Evolutionary conservation across 2,113 vertebrate species (phyloP).

Genomic region (Hystrix brachyura): DNA sequence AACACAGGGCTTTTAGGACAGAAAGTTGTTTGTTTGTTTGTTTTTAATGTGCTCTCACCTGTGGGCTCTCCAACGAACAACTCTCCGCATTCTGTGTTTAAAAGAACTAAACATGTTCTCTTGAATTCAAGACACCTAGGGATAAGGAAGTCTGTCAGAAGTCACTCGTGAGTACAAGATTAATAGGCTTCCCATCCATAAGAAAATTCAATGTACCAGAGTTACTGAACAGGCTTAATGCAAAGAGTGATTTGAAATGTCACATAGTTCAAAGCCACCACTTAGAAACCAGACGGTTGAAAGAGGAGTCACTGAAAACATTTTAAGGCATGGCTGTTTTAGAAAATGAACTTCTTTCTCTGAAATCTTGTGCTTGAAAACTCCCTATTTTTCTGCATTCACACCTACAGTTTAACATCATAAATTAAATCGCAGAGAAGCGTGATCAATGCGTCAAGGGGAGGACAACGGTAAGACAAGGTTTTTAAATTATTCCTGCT

Average conservation of each 20-base stretch:
- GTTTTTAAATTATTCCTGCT: neutral
- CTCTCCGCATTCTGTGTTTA: neutral
- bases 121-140: neutral
- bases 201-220: neutral
- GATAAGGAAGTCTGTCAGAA: neutral
- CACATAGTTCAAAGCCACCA: neutral
- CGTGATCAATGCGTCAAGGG: neutral
- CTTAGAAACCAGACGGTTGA: neutral
- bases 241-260: neutral
- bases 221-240: neutral
- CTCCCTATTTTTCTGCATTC: neutral
- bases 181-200: neutral
- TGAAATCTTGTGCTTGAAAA: neutral
- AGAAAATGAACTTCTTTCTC: neutral
- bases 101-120: neutral
- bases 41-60: neutral
- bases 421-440: slow-evolving; percentile 49
- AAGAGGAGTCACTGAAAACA: neutral
- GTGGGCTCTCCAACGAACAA: neutral
- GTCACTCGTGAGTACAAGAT: neutral
- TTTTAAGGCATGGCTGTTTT: neutral
- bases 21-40: neutral
- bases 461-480: neutral
- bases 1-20: neutral
- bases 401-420: neutral